These are phyloP conservation scores for Liasis olivaceus DNA, from an alignment of 2,797 vertebrate species.

Conservation along the genomic window DNA sequence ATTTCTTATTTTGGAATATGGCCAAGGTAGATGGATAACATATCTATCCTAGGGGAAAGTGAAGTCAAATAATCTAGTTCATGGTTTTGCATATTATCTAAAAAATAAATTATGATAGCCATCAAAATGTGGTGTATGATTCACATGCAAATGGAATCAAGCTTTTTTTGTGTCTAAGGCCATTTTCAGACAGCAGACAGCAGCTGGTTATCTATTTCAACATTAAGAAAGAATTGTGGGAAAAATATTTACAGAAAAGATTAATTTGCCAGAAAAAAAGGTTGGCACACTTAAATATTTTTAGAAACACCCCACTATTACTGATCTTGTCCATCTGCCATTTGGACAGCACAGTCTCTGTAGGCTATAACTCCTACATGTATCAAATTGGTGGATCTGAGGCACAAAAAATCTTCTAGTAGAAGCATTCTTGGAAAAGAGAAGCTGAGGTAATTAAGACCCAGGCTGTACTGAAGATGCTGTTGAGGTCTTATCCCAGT, in stretches of 20 bases:
- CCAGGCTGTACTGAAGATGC: no score
- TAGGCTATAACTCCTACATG: background rate
- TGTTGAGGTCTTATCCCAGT: background rate
- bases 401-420: background rate
- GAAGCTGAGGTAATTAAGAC: background rate
- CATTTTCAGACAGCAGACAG: background rate
- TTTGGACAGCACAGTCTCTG: background rate
- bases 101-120: slow-evolving; percentile 5
- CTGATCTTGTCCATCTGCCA: background rate
- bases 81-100: slow-evolving; percentile 3
- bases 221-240: background rate
- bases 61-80: background rate
- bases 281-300: background rate
- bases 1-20: slow-evolving; percentile 19
- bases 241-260: background rate
- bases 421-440: background rate
- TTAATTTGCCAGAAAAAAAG: background rate
- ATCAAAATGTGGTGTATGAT: background rate
- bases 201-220: background rate
- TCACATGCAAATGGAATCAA: background rate
- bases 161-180: slow-evolving; percentile 40
- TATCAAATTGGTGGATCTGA: background rate
- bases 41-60: slow-evolving; percentile 6
- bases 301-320: background rate
- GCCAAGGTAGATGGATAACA: slow-evolving; percentile 6